Evolutionary conservation across 2,888 invertebrate genomes (phyloP).

Genomic region (Incurvaria masculella): DNA sequence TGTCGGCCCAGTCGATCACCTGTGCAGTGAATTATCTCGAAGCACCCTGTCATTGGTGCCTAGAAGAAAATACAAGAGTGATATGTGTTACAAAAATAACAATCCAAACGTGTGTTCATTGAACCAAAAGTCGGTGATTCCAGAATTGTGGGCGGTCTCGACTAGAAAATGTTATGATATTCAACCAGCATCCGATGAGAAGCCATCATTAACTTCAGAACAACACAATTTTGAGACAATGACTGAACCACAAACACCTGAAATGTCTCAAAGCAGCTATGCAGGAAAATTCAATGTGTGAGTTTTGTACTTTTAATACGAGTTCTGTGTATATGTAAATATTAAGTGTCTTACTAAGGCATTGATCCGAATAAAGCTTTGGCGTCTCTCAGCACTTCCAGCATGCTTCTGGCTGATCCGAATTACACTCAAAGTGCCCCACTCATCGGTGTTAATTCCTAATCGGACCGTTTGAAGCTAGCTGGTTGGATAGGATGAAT

Average conservation of each 20-base stretch:
- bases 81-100: conserved; percentile 25
- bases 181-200: conserved; percentile 19
- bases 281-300: conserved; percentile 38
- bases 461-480: conserved; percentile 17
- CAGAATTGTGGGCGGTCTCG: background rate
- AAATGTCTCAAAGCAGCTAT: conserved; percentile 27
- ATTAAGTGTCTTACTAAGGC: background rate
- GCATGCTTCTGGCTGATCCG: background rate
- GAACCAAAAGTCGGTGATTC: conserved; percentile 4
- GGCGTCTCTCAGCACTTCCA: conserved; percentile 1
- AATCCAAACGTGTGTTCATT: conserved; percentile 24
- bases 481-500: too few relatives aligned
- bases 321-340: background rate
- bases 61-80: conserved; percentile 28
- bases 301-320: too few relatives aligned
- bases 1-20: conserved; percentile 32
- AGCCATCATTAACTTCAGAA: conserved; percentile 21
- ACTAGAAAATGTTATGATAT: conserved; percentile 16
- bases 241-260: conserved; percentile 33
- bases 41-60: conserved; percentile 16
- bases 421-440: too few relatives aligned
- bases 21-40: conserved; percentile 22
- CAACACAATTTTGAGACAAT: conserved; percentile 24
- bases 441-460: background rate
- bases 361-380: background rate